These are phyloP conservation scores for Pteruthius melanotis DNA, from an alignment of 2,113 vertebrate genomes.

Conservation along the genomic window DNA sequence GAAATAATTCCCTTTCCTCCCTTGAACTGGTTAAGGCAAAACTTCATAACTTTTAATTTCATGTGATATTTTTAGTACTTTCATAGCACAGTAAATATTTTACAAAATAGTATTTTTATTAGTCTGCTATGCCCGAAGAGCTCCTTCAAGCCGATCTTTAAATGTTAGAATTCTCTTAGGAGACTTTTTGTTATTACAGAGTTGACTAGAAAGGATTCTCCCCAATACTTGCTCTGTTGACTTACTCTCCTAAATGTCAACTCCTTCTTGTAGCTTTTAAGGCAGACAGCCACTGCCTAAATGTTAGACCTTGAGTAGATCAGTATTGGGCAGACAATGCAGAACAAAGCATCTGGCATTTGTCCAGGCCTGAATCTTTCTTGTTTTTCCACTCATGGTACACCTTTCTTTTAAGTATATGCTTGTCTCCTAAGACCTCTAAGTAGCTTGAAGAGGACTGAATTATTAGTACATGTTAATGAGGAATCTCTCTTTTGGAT, in stretches of 20 bases:
- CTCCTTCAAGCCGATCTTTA: constrained; percentile 39
- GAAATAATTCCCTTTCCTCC: background rate
- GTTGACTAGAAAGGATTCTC: background rate
- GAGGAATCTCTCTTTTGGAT: background rate
- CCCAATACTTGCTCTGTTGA: background rate
- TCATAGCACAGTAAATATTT: background rate
- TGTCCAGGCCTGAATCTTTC: background rate
- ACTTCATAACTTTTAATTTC: background rate
- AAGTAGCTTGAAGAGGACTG: background rate
- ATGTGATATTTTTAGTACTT: background rate
- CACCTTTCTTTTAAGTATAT: background rate
- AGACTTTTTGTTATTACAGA: constrained; percentile 25
- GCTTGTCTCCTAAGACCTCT: background rate
- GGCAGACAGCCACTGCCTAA: background rate
- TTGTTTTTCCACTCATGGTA: background rate
- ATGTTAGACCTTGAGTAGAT: background rate
- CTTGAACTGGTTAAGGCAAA: background rate
- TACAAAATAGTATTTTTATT: constrained; percentile 15
- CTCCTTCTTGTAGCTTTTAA: background rate
- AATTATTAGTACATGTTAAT: background rate
- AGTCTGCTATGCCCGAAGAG: background rate
- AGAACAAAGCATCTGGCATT: background rate
- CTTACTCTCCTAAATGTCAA: constrained; percentile 12
- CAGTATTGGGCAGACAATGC: background rate
- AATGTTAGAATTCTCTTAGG: constrained; percentile 28